Evolutionary conservation across 2,888 invertebrate genomes (phyloP).

Genomic region (Melanargia galathea): DNA sequence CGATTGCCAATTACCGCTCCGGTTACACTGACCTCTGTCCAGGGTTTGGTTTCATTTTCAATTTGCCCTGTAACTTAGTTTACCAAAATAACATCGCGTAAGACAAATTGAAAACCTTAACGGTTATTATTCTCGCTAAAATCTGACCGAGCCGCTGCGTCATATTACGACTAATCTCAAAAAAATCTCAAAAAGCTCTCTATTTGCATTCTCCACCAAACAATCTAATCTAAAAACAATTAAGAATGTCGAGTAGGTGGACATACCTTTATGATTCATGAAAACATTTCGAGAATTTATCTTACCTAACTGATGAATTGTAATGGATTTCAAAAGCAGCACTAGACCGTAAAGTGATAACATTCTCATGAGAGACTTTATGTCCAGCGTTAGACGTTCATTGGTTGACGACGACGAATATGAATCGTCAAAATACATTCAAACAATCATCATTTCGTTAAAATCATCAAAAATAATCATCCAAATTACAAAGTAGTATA

Average conservation of each 20-base stretch:
- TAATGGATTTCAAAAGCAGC: neutral
- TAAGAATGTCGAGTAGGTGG: no score
- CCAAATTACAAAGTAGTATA: no score
- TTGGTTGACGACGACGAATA: no score
- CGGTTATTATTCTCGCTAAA: neutral
- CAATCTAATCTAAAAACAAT: no score
- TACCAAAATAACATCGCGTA: neutral
- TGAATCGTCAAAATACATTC: neutral
- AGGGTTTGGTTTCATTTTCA: slow-evolving; percentile 33
- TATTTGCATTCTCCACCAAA: no score
- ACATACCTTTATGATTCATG: neutral
- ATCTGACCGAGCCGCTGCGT: neutral
- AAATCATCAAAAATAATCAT: no score
- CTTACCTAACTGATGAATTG: neutral
- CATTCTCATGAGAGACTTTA: no score
- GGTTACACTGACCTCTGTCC: slow-evolving; percentile 61
- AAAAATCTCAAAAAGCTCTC: neutral
- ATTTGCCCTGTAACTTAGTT: slow-evolving; percentile 14
- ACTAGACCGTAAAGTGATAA: neutral
- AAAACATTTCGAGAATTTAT: neutral
- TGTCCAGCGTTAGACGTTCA: no score
- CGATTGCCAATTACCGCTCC: slow-evolving; percentile 77
- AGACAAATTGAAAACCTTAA: neutral
- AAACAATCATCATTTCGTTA: neutral
- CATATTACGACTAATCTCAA: no score